Conservation (phyloP, 1,140 invertebrate genomes). For the Mesaphorura yosii region DNA sequence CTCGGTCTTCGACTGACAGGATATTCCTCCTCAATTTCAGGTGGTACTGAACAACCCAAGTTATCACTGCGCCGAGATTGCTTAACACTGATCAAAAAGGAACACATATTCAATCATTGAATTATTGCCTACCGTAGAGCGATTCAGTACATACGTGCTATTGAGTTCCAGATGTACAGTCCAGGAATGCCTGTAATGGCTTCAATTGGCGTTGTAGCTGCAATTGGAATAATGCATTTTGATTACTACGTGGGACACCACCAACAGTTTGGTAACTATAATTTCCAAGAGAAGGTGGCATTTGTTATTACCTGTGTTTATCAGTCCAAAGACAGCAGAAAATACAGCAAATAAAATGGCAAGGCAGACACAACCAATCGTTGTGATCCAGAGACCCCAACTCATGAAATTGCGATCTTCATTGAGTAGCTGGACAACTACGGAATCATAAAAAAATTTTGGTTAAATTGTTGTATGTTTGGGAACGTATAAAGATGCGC, state of each 20-base stretch:
- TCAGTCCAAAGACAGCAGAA: constrained; percentile 58
- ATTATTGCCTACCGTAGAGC: constrained; percentile 28
- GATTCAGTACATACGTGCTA: constrained; percentile 51
- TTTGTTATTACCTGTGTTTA: no score
- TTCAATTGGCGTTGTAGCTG: constrained; percentile 53
- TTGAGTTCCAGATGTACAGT: constrained; percentile 62
- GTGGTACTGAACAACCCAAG: constrained; percentile 65
- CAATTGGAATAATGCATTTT: no score
- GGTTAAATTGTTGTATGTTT: background rate
- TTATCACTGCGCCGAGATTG: constrained; percentile 51
- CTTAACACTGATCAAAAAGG: constrained; percentile 52
- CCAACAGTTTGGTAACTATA: constrained; percentile 62
- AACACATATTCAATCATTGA: constrained; percentile 37
- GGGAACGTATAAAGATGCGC: no score
- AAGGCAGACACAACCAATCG: constrained; percentile 50
- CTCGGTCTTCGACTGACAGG: constrained; percentile 57
- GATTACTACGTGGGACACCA: no score
- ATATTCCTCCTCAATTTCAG: constrained; percentile 61
- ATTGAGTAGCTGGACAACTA: constrained; percentile 49
- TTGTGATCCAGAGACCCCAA: constrained; percentile 59
- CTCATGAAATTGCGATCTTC: constrained; percentile 53
- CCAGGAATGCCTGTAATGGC: constrained; percentile 61
- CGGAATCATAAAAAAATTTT: constrained; percentile 29
- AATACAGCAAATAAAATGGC: constrained; percentile 55
- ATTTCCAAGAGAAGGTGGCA: constrained; percentile 54